phyloP scores from a whole-genome alignment of 2,888 invertebrate species.

The Spodoptera exigua region DNA sequence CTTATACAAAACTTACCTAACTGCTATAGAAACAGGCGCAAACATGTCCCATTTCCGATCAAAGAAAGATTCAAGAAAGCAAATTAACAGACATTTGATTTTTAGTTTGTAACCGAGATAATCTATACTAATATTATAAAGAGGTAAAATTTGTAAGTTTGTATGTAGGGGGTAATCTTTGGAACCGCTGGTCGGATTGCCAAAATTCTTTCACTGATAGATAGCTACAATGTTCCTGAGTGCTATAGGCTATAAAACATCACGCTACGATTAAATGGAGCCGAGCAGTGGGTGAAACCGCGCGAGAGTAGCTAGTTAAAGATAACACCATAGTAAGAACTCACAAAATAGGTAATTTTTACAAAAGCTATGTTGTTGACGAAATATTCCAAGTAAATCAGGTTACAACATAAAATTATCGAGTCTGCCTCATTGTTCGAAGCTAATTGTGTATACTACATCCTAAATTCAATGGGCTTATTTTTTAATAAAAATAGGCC shows the following conservation, averaged over 20 bases:
- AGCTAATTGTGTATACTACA: conserved; percentile 8
- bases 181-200: too few relatives aligned
- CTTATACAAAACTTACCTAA: conserved; percentile 43
- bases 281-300: too few relatives aligned
- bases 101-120: background rate
- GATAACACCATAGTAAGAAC: background rate
- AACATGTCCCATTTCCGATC: conserved; percentile 30
- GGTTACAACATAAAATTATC: conserved; percentile 7
- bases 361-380: conserved; percentile 3
- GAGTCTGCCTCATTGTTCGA: conserved; percentile 19
- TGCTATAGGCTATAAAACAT: too few relatives aligned
- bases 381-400: background rate
- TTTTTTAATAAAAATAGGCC: conserved; percentile 16
- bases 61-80: conserved; percentile 11
- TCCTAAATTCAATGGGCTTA: background rate
- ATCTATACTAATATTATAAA: too few relatives aligned
- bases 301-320: too few relatives aligned
- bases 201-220: too few relatives aligned
- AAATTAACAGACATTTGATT: conserved; percentile 3
- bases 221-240: too few relatives aligned
- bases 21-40: conserved; percentile 31
- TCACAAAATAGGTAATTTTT: background rate
- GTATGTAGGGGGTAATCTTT: too few relatives aligned
- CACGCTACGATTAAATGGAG: too few relatives aligned
- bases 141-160: too few relatives aligned